Percentiles rank a stretch among this genome's conserved stretches.
Evolutionary conservation across 92 coral and sea anemone species (phyloP).

Genomic region (Phenganax subtilis): DNA sequence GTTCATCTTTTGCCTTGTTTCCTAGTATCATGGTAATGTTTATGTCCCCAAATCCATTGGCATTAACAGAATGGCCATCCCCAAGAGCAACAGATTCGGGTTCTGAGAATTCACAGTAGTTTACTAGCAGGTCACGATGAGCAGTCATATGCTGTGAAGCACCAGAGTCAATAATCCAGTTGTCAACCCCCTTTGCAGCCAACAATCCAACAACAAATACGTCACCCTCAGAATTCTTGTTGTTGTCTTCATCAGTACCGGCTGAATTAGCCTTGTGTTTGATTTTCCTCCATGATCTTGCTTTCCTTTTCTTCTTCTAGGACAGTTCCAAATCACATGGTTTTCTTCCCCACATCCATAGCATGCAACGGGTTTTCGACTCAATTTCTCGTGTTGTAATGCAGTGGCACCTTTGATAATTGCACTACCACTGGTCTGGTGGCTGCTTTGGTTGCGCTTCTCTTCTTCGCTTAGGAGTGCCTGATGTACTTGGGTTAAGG

Average conservation of each 20-base stretch:
- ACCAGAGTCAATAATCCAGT: conserved; percentile 50
- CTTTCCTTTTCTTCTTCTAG: conserved; percentile 2
- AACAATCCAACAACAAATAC: conserved; percentile 39
- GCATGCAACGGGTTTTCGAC: conserved; percentile 34
- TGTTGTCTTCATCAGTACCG: conserved; percentile 37
- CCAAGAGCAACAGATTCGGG: conserved; percentile 45
- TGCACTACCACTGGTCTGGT: not conserved
- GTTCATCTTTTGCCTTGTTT: conserved; percentile 10
- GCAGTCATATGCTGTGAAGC: conserved; percentile 56
- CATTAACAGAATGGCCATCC: conserved; percentile 57
- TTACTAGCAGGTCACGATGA: conserved; percentile 41
- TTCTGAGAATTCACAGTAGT: conserved; percentile 40
- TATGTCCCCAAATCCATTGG: conserved; percentile 51
- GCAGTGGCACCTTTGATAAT: conserved; percentile 1
- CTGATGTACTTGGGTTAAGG: conserved; percentile 24
- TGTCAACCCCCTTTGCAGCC: not conserved
- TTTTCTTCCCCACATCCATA: conserved; percentile 48
- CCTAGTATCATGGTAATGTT: conserved; percentile 52
- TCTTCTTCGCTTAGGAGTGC: conserved; percentile 26
- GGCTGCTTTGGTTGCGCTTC: not conserved
- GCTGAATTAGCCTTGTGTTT: conserved; percentile 37
- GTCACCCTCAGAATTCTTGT: conserved; percentile 42
- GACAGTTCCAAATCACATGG: conserved; percentile 53
- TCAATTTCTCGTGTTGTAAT: conserved; percentile 12
- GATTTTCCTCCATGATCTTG: conserved; percentile 14